Base-by-base conservation (phyloP, 2,888 invertebrate genomes). In the Phyllotreta striolata region DNA sequence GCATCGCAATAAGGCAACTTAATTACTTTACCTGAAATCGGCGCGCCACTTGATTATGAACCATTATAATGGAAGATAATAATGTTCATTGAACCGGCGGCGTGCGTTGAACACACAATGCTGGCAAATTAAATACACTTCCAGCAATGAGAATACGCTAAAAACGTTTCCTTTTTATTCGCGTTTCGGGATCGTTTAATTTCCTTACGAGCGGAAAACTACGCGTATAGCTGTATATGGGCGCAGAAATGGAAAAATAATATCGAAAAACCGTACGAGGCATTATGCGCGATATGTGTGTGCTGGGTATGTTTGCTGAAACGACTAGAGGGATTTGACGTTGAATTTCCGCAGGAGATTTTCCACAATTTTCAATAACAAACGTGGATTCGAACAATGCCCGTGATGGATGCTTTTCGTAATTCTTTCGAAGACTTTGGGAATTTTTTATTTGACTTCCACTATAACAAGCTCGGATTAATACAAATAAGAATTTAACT, bases 21-120 rank as follows among this genome's bases (percentile, higher is more conserved):
- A 62, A 66, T 66, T 66, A 66, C 58, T 61, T 58, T 41, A 61
- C 49, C 62, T 59, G 58, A 47, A 62, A 62, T 55, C 55, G 64
- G 66, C 43, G 38, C 61, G 52, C 62, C 64, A 55, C 63, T 67
- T 66, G 62, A 67, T 67, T 67, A 67, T 63, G 66, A 67, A 66
- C 58, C 63, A 67, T 67, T 67, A 66, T 66, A 67, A 24, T 4
- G 65, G 63, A 66, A 63, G 66, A 63, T 67, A 67, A 66, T 62
- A 67, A 66, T 62, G 62, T 44, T 54, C 49, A 52, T 41, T 55
- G 62, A 58, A 59, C 41, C 51, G 5, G 12, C 59, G 38, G 51
- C 59, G 49, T 56, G 62, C 43, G 62, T 41, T 63, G n/a, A n/a
- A 59, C 60, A 60, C 43, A 55, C 34, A 41, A 43, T 58, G 24